A percentile compares a stretch with the other conserved stretches of the same genome.
These are phyloP conservation scores for Leuctra nigra DNA, from an alignment of 2,888 invertebrate species.

Conservation along the genomic window DNA sequence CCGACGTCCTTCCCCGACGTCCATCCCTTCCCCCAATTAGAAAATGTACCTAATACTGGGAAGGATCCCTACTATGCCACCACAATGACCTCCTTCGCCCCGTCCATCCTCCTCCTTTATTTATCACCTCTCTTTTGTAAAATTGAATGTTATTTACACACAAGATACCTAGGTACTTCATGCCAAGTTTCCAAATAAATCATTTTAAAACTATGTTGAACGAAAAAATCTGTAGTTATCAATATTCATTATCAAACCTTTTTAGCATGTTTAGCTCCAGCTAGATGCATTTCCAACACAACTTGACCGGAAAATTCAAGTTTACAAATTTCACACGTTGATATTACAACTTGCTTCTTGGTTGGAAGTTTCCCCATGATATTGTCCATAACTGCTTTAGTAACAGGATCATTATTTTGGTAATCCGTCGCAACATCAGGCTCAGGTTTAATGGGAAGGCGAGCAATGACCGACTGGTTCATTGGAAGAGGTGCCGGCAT, in stretches of 20 bases:
- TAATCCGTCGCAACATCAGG: background rate
- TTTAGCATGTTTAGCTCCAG: conserved; percentile 37
- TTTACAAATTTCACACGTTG: conserved; percentile 41
- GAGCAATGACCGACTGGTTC: conserved; percentile 4
- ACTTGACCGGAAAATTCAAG: conserved; percentile 43
- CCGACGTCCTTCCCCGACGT: too few species aligned
- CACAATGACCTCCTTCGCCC: too few species aligned
- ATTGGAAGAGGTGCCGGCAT: background rate
- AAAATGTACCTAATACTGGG: too few species aligned
- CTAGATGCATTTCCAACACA: conserved; percentile 43
- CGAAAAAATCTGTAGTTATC: background rate
- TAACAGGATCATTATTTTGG: conserved; percentile 40
- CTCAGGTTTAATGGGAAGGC: background rate
- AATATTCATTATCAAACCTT: conserved; percentile 31
- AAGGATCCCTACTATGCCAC: too few species aligned
- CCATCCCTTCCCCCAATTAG: too few species aligned
- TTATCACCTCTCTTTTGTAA: too few species aligned
- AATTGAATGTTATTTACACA: too few species aligned
- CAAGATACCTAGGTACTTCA: too few species aligned
- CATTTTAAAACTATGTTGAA: background rate
- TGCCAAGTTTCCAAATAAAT: too few species aligned
- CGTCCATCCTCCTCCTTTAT: too few species aligned
- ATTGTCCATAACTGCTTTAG: conserved; percentile 44
- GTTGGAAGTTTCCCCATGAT: conserved; percentile 44
- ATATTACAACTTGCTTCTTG: conserved; percentile 38